A percentile compares a stretch with the other conserved stretches of the same genome.
phyloP scores from a whole-genome alignment of 2,888 invertebrate genomes.

The Pollenia amentaria region DNA sequence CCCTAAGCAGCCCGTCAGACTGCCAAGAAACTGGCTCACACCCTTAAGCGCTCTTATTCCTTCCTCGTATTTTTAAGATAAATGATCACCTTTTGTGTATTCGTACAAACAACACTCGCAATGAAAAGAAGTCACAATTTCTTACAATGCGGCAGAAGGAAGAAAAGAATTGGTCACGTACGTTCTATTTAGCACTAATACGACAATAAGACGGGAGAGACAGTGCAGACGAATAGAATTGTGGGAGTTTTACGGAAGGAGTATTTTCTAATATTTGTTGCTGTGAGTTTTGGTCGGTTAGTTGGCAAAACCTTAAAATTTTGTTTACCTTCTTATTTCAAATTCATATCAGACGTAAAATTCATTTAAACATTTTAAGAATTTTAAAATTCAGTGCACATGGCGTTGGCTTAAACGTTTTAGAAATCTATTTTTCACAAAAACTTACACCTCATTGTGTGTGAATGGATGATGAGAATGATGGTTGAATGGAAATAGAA shows the following conservation, averaged over 20 bases:
- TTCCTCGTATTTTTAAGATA: constrained; percentile 80
- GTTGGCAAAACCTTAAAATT: constrained; percentile 35
- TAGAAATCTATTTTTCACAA: constrained; percentile 83
- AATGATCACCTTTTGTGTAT: constrained; percentile 80
- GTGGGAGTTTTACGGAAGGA: constrained; percentile 49
- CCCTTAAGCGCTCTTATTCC: constrained; percentile 68
- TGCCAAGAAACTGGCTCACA: constrained; percentile 47
- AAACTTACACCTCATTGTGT: constrained; percentile 67
- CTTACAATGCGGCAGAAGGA: constrained; percentile 14
- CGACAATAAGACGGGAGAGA: constrained; percentile 51
- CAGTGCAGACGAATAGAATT: constrained; percentile 35
- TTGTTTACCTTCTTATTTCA: constrained; percentile 70
- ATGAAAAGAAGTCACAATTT: constrained; percentile 78
- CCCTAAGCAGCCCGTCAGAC: constrained; percentile 58
- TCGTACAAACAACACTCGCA: constrained; percentile 17
- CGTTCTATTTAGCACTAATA: constrained; percentile 81
- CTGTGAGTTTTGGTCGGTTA: not conserved
- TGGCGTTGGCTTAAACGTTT: constrained; percentile 83
- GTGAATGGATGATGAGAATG: constrained; percentile 7
- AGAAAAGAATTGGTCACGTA: constrained; percentile 82
- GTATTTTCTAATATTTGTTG: constrained; percentile 37
- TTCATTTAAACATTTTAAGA: constrained; percentile 58
- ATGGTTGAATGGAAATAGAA: constrained; percentile 49
- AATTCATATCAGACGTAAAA: constrained; percentile 29
- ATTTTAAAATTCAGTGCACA: constrained; percentile 81